Conservation (phyloP, 2,113 vertebrate species). For the Kobus ellipsiprymnus region DNA sequence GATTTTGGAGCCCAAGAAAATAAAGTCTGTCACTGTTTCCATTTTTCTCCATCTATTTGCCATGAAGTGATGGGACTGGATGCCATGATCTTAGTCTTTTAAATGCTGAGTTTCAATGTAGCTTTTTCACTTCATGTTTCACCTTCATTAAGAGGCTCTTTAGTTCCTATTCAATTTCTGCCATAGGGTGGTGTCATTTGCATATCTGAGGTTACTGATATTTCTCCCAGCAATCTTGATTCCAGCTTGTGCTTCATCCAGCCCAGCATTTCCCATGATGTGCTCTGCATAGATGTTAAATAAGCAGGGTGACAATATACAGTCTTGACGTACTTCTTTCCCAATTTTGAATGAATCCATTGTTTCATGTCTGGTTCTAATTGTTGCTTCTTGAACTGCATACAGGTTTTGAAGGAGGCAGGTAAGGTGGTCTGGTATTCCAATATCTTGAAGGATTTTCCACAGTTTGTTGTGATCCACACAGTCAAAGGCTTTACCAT, state of each 20-base stretch:
- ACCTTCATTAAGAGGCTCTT: neutral
- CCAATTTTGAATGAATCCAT: neutral
- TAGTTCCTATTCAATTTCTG: neutral
- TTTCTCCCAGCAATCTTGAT: neutral
- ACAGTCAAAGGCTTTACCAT: neutral
- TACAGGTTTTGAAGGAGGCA: neutral
- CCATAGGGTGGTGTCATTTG: neutral
- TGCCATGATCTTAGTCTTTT: neutral
- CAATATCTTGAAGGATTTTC: neutral
- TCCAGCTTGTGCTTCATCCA: neutral
- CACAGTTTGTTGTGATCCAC: neutral
- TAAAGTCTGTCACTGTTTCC: neutral
- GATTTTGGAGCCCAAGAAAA: neutral
- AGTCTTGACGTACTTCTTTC: neutral
- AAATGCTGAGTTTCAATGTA: neutral
- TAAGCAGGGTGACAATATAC: neutral
- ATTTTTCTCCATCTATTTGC: neutral
- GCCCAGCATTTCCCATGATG: neutral
- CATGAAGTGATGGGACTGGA: neutral
- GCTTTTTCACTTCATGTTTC: neutral
- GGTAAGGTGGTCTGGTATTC: neutral
- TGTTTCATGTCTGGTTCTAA: neutral
- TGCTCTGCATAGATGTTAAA: neutral
- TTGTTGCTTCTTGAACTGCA: neutral
- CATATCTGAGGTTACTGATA: neutral